Evolutionary conservation across 23 tunicate species (phyloP), one percentile per base, ranked within the genome.

Genomic region (Pegea sp.): DNA sequence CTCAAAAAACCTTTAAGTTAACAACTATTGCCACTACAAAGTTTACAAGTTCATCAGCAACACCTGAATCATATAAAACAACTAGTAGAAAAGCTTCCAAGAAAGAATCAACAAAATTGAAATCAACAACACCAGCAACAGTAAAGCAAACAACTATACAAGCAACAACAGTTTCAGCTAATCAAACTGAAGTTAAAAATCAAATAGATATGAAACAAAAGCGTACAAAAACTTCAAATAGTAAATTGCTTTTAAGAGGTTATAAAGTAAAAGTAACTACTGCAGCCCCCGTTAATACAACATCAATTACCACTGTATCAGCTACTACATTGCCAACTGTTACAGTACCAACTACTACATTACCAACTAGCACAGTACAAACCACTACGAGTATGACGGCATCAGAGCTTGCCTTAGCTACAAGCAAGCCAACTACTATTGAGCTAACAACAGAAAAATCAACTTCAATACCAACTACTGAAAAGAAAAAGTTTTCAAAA

Each of bases 341-440:
- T 4, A 54, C 72, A 4, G 53, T 68, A 13, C 64, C 69, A 23
- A 59, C 68, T 11, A 64, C 63, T 11, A 53, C 78, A 23, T 52
- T 63, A 50, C 59, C 63, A 28, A 30, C 73, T 24, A 52, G 60
- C 30, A 64, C 65, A 42, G 48, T 69, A 29, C 61, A 73, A 3
- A 60, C 72, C 24, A 65, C 92, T 0, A 65, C 72, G n/a, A 69
- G 62, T 16, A 30, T 60, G 24, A 58, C 64, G 4, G 30, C 58
- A 33, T 48, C 65, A 32, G 55, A 64, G 26, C 42, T 69, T 2
- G 56, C 77, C 6, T 59, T 64, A 30, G 46, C 74, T 11, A 60
- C 69, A 29, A 67, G 51, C 24, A 30, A 64, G 7, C 52, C 59
- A 13, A 49, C 76, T 7, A 52, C 78, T 2, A 64, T 63, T 2